A percentile compares a stretch with the other conserved stretches of the same genome.
Conservation (phyloP, 2,797 vertebrate species). For the Mergus octosetaceus region DNA sequence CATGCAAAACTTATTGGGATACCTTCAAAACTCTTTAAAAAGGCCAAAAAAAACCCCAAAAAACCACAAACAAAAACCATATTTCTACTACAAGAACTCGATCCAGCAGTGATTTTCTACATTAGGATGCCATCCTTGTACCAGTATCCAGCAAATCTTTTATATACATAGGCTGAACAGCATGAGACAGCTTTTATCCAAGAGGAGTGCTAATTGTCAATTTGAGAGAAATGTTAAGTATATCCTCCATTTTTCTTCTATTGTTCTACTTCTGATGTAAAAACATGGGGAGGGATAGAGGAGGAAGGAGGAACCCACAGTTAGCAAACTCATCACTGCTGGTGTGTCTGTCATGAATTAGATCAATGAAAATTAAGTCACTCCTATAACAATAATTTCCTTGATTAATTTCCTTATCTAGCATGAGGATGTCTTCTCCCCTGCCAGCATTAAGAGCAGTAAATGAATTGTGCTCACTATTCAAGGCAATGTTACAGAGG, state of each 20-base stretch:
- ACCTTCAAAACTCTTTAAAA: neutral
- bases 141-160: neutral
- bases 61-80: neutral
- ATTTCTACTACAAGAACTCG: neutral
- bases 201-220: neutral
- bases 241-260: neutral
- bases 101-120: neutral
- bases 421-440: neutral
- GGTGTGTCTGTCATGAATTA: neutral
- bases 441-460: neutral
- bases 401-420: conserved; percentile 32
- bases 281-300: neutral
- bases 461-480: neutral
- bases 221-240: neutral
- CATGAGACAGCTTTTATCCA: neutral
- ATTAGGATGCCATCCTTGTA: neutral
- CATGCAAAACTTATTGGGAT: neutral
- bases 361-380: conserved; percentile 32
- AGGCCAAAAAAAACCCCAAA: neutral
- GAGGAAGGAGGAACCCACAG: neutral
- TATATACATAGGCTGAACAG: neutral
- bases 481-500: neutral
- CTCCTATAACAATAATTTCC: neutral
- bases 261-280: neutral
- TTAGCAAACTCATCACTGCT: neutral